Conservation (phyloP, 2,888 invertebrate genomes). For the Ichneumon xanthorius region DNA sequence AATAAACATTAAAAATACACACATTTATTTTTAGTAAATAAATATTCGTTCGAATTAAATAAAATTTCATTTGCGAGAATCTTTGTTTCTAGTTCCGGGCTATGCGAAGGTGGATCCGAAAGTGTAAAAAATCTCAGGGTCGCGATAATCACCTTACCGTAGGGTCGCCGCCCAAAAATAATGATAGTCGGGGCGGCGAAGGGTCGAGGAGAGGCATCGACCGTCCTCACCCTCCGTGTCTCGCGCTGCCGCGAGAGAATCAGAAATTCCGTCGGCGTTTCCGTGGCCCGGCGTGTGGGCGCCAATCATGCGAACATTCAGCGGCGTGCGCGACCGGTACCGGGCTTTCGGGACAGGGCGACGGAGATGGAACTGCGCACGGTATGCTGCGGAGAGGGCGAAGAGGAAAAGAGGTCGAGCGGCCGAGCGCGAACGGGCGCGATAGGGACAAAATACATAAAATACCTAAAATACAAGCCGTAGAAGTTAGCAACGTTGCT, state of each 20-base stretch:
- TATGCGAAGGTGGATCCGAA: too few species aligned
- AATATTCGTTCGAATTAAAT: constrained; percentile 9
- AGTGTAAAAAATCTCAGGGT: too few species aligned
- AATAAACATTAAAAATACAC: too few species aligned
- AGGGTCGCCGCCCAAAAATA: neutral
- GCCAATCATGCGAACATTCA: constrained; percentile 84
- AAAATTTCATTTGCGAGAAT: constrained; percentile 20
- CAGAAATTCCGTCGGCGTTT: constrained; percentile 81
- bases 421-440: constrained; percentile 54
- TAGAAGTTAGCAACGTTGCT: too few species aligned
- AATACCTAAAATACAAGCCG: too few species aligned
- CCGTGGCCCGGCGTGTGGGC: constrained; percentile 76
- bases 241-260: constrained; percentile 70
- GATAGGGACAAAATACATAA: constrained; percentile 39
- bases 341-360: constrained; percentile 20
- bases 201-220: neutral
- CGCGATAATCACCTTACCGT: too few species aligned
- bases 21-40: too few species aligned
- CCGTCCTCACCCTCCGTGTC: too few species aligned
- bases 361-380: constrained; percentile 34
- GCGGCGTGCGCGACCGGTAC: constrained; percentile 57
- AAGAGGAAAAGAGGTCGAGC: constrained; percentile 9
- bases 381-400: neutral
- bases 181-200: neutral
- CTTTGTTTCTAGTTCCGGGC: too few species aligned